A percentile compares a stretch with the other conserved stretches of the same genome.
These are phyloP conservation scores for Acanthisitta chloris DNA, from an alignment of 2,113 vertebrate genomes.

Conservation along the genomic window DNA sequence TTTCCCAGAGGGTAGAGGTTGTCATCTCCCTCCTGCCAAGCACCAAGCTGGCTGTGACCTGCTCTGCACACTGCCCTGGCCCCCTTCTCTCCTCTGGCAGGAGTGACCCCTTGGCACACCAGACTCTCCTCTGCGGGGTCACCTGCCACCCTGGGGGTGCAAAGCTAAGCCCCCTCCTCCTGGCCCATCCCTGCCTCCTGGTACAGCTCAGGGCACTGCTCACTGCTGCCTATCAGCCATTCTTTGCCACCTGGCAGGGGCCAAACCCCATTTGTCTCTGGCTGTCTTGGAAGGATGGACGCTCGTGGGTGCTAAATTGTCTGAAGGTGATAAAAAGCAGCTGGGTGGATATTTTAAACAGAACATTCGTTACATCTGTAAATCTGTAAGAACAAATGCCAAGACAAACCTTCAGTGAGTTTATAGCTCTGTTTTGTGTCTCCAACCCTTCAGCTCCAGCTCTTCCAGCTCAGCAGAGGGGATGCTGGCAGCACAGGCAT, in stretches of 20 bases:
- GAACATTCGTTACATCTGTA: background rate
- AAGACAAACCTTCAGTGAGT: background rate
- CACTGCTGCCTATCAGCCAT: fast-evolving
- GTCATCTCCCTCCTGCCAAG: background rate
- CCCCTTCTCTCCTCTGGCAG: background rate
- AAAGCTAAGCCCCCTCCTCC: background rate
- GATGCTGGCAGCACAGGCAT: background rate
- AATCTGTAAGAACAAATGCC: background rate
- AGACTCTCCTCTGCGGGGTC: background rate
- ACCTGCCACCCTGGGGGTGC: background rate
- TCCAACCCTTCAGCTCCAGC: background rate
- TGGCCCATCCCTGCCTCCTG: background rate
- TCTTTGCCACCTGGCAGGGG: background rate
- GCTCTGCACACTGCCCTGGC: background rate
- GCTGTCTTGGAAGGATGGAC: background rate
- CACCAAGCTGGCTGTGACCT: background rate
- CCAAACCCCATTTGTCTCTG: fast-evolving
- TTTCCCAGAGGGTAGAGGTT: fast-evolving
- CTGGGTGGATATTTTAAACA: background rate
- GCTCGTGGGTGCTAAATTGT: background rate
- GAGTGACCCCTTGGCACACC: fast-evolving
- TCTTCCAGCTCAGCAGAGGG: background rate
- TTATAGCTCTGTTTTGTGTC: background rate
- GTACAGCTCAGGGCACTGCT: background rate
- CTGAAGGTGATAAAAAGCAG: background rate